These are phyloP conservation scores for Timema podura DNA, from an alignment of 2,888 invertebrate genomes.

Conservation along the genomic window DNA sequence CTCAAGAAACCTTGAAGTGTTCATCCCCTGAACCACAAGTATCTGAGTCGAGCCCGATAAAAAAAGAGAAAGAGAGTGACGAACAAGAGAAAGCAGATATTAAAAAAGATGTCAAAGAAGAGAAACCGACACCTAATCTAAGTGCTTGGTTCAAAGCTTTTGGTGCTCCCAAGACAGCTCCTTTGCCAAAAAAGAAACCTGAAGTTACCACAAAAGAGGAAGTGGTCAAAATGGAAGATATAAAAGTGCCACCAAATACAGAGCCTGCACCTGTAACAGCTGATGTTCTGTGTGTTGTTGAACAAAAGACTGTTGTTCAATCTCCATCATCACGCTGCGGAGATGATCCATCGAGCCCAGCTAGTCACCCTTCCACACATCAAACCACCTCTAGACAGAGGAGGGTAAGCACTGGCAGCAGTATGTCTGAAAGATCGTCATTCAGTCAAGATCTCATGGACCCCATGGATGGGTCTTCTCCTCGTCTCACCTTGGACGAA, in stretches of 20 bases:
- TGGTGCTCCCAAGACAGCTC: slow-evolving; percentile 72
- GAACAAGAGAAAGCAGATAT: slow-evolving; percentile 29
- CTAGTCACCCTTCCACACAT: slow-evolving; percentile 16
- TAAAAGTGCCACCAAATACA: not conserved
- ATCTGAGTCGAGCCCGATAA: slow-evolving; percentile 27
- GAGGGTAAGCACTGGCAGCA: slow-evolving; percentile 73
- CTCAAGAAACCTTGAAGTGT: slow-evolving; percentile 27
- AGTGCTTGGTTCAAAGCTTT: slow-evolving; percentile 93
- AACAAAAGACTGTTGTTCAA: not conserved
- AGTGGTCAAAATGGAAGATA: not conserved
- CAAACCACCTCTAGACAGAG: slow-evolving; percentile 51
- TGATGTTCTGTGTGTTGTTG: not conserved
- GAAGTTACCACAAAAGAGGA: slow-evolving; percentile 31
- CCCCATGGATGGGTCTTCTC: slow-evolving; percentile 38
- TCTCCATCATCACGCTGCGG: not conserved
- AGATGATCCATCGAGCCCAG: slow-evolving; percentile 25
- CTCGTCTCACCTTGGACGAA: slow-evolving; percentile 49
- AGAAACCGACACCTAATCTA: slow-evolving; percentile 76
- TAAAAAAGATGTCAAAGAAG: slow-evolving; percentile 44
- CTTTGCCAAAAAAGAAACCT: slow-evolving; percentile 52
- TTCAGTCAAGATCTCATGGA: slow-evolving; percentile 58
- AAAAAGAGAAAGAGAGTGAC: slow-evolving; percentile 34
- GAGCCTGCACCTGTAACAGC: not conserved
- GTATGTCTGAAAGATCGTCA: slow-evolving; percentile 72
- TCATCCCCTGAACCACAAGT: slow-evolving; percentile 26